phyloP scores from a whole-genome alignment of 2,888 invertebrate species.

The Odontothrips loti region DNA sequence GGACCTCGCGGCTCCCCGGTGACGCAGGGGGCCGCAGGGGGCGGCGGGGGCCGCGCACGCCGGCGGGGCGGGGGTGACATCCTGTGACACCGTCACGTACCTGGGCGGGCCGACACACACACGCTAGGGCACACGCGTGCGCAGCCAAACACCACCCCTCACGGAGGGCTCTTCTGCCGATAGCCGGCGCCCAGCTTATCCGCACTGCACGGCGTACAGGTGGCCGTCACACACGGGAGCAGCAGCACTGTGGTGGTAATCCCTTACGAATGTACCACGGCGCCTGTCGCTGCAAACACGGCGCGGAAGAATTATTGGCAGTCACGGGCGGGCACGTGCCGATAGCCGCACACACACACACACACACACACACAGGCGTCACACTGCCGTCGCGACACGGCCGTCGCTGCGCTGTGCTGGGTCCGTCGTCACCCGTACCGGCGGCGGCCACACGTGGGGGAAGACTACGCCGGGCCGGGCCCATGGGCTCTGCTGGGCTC shows the following conservation, averaged over 20 bases:
- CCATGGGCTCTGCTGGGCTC: neutral
- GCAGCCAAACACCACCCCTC: too few species aligned
- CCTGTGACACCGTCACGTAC: neutral
- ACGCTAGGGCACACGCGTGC: too few species aligned
- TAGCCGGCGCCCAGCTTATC: too few species aligned
- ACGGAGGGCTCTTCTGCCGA: too few species aligned
- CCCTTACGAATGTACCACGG: too few species aligned
- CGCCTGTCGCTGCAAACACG: too few species aligned
- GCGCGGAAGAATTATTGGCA: neutral
- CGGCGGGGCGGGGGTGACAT: too few species aligned
- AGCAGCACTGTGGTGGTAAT: too few species aligned
- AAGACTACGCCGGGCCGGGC: neutral
- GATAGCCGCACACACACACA: neutral
- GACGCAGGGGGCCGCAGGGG: neutral
- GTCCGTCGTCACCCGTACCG: neutral
- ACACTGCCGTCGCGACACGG: neutral
- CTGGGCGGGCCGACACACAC: neutral
- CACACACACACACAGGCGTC: neutral
- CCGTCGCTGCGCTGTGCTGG: neutral
- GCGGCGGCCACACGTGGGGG: conserved; percentile 14
- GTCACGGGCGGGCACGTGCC: neutral
- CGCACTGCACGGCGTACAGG: too few species aligned
- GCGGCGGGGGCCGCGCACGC: neutral
- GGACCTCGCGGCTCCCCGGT: neutral
- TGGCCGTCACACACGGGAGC: too few species aligned